Evolutionary conservation across 2,888 invertebrate species (phyloP).

Genomic region (Sminthurides aquaticus): DNA sequence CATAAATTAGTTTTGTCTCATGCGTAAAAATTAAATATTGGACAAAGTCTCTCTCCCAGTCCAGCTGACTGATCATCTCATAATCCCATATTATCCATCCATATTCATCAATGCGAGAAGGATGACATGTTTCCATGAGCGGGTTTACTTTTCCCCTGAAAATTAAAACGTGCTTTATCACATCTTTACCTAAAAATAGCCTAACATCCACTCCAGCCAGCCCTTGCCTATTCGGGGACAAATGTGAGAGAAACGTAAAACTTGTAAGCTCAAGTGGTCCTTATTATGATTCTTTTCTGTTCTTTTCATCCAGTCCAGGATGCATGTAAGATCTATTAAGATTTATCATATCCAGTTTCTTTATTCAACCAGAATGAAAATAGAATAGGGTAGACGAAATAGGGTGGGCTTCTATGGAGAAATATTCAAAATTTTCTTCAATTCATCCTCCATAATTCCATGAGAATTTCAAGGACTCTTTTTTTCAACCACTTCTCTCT

Average conservation of each 20-base stretch:
- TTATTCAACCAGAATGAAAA: no score
- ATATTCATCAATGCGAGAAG: neutral
- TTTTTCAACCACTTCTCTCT: no score
- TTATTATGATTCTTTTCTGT: no score
- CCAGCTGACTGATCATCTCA: neutral
- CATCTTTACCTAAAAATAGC: neutral
- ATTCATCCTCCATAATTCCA: neutral
- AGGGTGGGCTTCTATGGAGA: no score
- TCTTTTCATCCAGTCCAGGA: no score
- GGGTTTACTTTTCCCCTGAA: neutral
- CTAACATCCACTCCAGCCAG: neutral
- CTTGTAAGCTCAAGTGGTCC: neutral
- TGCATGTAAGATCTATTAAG: no score
- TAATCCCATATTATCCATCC: no score
- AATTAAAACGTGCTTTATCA: slow-evolving; percentile 6
- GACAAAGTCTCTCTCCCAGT: neutral
- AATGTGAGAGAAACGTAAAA: neutral
- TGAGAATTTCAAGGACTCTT: no score
- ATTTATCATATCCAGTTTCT: no score
- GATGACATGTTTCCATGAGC: neutral
- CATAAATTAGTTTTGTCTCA: neutral
- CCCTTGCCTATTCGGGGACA: neutral
- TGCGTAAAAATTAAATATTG: slow-evolving; percentile 3
- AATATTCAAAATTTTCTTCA: neutral
- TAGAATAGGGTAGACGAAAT: no score